A percentile compares a stretch with the other conserved stretches of the same genome.
phyloP scores from a whole-genome alignment of 2,888 invertebrate genomes.

The Strigamia transsilvanica region DNA sequence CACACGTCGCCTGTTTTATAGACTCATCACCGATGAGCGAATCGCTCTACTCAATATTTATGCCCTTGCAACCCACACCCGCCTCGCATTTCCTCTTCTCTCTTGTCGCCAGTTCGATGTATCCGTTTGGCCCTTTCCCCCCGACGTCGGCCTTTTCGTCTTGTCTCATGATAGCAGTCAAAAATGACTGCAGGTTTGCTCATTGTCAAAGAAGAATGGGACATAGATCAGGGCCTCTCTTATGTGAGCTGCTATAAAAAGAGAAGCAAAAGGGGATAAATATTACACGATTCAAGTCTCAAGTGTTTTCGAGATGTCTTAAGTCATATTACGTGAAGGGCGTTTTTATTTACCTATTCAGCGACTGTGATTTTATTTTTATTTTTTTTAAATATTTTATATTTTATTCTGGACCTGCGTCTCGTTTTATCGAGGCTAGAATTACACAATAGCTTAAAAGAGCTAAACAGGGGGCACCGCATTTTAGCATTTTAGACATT shows the following conservation, averaged over 20 bases:
- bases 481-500: no score
- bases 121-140: slow-evolving; percentile 30
- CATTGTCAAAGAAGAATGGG: slow-evolving; percentile 21
- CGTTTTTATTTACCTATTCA: slow-evolving; percentile 12
- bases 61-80: slow-evolving; percentile 23
- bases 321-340: slow-evolving; percentile 21
- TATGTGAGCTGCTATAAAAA: slow-evolving; percentile 21
- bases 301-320: slow-evolving; percentile 16
- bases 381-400: not conserved
- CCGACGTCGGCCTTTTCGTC: slow-evolving; percentile 5
- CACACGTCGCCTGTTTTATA: slow-evolving; percentile 30
- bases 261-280: slow-evolving; percentile 30
- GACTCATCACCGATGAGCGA: slow-evolving; percentile 30
- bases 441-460: no score
- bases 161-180: slow-evolving; percentile 17
- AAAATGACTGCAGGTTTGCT: slow-evolving; percentile 26
- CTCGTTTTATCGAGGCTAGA: no score
- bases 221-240: slow-evolving; percentile 25
- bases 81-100: slow-evolving; percentile 18
- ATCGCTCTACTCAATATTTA: slow-evolving; percentile 30
- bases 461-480: no score
- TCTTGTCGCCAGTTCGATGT: slow-evolving; percentile 26
- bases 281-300: slow-evolving; percentile 12
- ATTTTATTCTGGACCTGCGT: no score
- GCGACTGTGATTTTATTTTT: not conserved